A percentile compares a stretch with the other conserved stretches of the same genome.
phyloP scores from a whole-genome alignment of 2,113 vertebrate species.

The Phodopus roborovskii region DNA sequence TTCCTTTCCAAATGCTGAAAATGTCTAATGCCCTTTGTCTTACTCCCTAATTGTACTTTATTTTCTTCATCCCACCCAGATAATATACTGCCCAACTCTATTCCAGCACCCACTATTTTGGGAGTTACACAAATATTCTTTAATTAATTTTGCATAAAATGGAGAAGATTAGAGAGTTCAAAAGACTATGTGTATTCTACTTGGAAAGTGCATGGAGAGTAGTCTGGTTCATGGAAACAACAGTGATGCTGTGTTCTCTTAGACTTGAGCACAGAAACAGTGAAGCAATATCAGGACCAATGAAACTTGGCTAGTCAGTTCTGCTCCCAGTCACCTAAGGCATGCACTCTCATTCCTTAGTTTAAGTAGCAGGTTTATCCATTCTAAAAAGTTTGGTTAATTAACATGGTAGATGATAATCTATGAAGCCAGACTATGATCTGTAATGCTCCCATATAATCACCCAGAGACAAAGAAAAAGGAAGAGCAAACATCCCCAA shows the following conservation, averaged over 20 bases:
- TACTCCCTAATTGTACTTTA: not conserved
- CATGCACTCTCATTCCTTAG: not conserved
- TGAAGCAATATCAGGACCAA: not conserved
- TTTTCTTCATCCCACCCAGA: not conserved
- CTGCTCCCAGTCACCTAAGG: not conserved
- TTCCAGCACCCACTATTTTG: not conserved
- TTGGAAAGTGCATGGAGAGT: not conserved
- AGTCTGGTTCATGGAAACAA: not conserved
- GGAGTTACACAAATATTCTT: not conserved
- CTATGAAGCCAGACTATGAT: not conserved
- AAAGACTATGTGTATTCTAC: not conserved
- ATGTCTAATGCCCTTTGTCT: not conserved
- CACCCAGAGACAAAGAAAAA: not conserved
- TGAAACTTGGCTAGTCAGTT: no score
- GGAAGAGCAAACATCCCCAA: not conserved
- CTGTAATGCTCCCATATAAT: not conserved
- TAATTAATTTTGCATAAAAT: not conserved
- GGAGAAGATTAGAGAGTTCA: not conserved
- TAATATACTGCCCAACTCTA: rapidly evolving
- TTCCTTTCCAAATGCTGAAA: not conserved
- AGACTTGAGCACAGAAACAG: not conserved
- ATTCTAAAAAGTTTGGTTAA: not conserved
- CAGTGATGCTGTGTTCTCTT: not conserved
- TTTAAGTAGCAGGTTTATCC: not conserved
- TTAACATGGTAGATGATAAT: conserved; percentile 10